phyloP scores from a whole-genome alignment of 1,140 invertebrate genomes.

The Cydia amplana region DNA sequence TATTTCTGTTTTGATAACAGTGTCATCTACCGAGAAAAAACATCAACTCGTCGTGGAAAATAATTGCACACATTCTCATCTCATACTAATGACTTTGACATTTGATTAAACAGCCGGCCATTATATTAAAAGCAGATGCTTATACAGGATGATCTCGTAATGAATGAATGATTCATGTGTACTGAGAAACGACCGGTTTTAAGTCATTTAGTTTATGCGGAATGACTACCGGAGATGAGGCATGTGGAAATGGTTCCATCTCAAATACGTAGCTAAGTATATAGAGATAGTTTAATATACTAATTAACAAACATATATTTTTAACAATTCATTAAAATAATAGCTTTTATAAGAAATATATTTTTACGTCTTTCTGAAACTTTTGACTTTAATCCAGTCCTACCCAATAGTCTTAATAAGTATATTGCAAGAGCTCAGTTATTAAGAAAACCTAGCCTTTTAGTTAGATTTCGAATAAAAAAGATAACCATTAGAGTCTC shows the following conservation, averaged over 20 bases:
- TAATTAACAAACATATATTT: too few relatives aligned
- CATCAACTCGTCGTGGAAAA: not conserved
- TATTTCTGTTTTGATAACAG: not conserved
- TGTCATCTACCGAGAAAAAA: not conserved
- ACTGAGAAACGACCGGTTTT: conserved; percentile 26
- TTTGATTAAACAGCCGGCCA: conserved; percentile 1
- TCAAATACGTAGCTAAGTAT: too few relatives aligned
- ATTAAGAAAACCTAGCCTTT: too few relatives aligned
- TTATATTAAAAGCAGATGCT: conserved; percentile 10
- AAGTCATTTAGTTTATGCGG: not conserved
- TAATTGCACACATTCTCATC: not conserved
- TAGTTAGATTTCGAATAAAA: not conserved
- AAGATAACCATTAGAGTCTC: not conserved
- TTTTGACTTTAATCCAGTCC: too few relatives aligned
- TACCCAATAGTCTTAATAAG: too few relatives aligned
- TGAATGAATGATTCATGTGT: conserved; percentile 27
- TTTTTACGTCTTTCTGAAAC: too few relatives aligned
- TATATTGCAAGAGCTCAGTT: too few relatives aligned
- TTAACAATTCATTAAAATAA: too few relatives aligned
- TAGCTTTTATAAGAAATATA: too few relatives aligned
- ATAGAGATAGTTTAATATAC: too few relatives aligned
- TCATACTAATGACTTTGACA: conserved; percentile 2
- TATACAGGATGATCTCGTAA: not conserved
- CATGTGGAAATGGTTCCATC: not conserved
- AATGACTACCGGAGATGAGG: conserved; percentile 16